Evolutionary conservation across 2,113 vertebrate species (phyloP).

Genomic region (Mirza zaza): DNA sequence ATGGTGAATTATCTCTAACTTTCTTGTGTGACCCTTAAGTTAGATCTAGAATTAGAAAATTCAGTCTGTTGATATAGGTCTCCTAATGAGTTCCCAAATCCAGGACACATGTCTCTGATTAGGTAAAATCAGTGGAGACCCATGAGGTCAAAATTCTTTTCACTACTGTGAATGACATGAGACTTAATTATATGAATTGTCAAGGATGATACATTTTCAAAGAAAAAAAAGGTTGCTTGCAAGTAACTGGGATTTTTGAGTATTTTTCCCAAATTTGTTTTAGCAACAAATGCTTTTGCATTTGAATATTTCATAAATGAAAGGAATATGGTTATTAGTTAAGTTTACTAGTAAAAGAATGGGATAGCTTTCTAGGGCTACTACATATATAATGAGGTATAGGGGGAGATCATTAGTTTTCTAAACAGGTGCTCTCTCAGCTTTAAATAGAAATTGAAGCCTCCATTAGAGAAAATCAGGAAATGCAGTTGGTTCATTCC

Average conservation of each 20-base stretch:
- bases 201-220: conserved; percentile 74
- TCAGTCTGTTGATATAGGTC: neutral
- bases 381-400: neutral
- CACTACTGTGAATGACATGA: neutral
- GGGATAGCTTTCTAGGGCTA: neutral
- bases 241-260: conserved; percentile 72
- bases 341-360: neutral
- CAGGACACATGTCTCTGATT: conserved; percentile 7
- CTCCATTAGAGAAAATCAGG: neutral
- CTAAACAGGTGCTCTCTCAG: neutral
- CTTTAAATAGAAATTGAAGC: neutral
- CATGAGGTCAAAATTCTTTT: neutral
- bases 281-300: conserved; percentile 55
- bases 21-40: conserved; percentile 37
- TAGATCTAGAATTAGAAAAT: conserved; percentile 43
- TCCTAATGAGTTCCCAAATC: conserved; percentile 36
- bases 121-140: conserved; percentile 38
- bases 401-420: neutral
- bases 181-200: conserved; percentile 21
- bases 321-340: conserved; percentile 36
- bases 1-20: neutral
- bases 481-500: neutral
- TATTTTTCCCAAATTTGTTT: conserved; percentile 64
- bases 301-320: conserved; percentile 39
- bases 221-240: conserved; percentile 68